Evolutionary conservation across 1,140 invertebrate species (phyloP), one percentile per base, ranked within the genome.

Genomic region (Drosophila pruinosa): DNA sequence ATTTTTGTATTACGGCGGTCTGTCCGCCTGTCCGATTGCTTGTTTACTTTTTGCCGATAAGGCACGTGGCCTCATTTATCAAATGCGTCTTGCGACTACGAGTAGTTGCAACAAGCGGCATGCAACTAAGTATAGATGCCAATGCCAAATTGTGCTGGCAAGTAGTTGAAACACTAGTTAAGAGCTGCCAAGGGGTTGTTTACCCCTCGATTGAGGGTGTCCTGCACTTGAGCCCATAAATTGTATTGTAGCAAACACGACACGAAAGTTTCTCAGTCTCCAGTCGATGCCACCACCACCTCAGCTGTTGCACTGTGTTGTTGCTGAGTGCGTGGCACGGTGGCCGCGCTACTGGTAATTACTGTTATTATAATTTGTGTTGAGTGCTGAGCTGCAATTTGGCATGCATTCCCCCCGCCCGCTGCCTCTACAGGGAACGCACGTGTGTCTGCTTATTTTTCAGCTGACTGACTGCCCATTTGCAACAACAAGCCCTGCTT

Each of bases 331-430:
- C 21, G 41, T 22, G 17, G 41, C 41, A 45, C 41, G 14, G 36
- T 39, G 36, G 38, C 19, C 41, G 43, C 43, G 62, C 62, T 72
- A 63, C 71, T 72, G 57, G 82, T 86, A 86, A 86, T 86, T 86
- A 86, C 78, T 78, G 82, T 88, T 86, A 88, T 86, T 86, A 86
- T 88, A 88, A 88, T 86, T 86, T 86, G 82, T 82, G 82, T 82
- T 86, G 83, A 86, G 83, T 86, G 78, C 78, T 53, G 72, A 19
- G 26, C 58, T 39, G 68, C 53, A 68, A 72, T 67, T 68, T 68
- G 63, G 15, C 26, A 6, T 31, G 31, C 36, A 61, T 31, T 34
- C 17, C 15, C 28, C 7, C 17, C 8, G 31, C 17, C 14, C 47
- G n/a, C 6, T n/a, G 2, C 7, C 26, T 12, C 14, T 10, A 7